Percentiles rank a stretch among this genome's conserved stretches.
Evolutionary conservation across 2,888 invertebrate species (phyloP).

Genomic region (Eumacrocentrus americanus): DNA sequence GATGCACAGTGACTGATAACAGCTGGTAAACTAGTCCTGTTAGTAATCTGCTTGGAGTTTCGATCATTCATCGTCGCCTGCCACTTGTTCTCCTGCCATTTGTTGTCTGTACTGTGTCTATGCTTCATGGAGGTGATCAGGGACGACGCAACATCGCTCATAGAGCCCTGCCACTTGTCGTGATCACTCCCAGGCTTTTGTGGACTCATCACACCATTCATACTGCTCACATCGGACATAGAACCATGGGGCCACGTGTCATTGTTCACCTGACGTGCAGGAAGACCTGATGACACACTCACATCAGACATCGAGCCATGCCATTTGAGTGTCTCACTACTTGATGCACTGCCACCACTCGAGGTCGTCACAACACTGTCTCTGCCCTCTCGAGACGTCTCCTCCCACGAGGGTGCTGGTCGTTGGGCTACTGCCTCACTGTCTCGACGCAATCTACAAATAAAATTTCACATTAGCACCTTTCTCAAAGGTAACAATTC

Average conservation of each 20-base stretch:
- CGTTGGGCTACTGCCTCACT: slow-evolving; percentile 65
- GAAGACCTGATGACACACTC: slow-evolving; percentile 61
- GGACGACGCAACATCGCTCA: slow-evolving; percentile 68
- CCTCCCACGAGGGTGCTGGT: slow-evolving; percentile 62
- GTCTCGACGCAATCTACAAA: slow-evolving; percentile 65
- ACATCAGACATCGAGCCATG: slow-evolving; percentile 68
- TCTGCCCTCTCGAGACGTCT: slow-evolving; percentile 63
- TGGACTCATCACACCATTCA: slow-evolving; percentile 42
- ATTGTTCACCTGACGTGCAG: slow-evolving; percentile 38
- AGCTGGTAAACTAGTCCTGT: slow-evolving; percentile 38
- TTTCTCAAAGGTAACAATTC: no score
- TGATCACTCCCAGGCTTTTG: slow-evolving; percentile 40
- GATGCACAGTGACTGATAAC: slow-evolving; percentile 46
- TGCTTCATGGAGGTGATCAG: slow-evolving; percentile 29
- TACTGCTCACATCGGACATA: slow-evolving; percentile 56
- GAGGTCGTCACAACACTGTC: slow-evolving; percentile 72
- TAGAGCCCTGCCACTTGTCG: slow-evolving; percentile 67
- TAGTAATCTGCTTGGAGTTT: slow-evolving; percentile 44
- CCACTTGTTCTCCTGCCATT: slow-evolving; percentile 51
- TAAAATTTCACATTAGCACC: not conserved
- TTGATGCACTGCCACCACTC: slow-evolving; percentile 69
- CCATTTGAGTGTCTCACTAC: slow-evolving; percentile 82
- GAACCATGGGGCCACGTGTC: slow-evolving; percentile 49
- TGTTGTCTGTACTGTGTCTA: slow-evolving; percentile 38
- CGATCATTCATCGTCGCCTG: slow-evolving; percentile 54